These are phyloP conservation scores for Polydesmus complanatus DNA, from an alignment of 2,888 invertebrate genomes.

Conservation along the genomic window DNA sequence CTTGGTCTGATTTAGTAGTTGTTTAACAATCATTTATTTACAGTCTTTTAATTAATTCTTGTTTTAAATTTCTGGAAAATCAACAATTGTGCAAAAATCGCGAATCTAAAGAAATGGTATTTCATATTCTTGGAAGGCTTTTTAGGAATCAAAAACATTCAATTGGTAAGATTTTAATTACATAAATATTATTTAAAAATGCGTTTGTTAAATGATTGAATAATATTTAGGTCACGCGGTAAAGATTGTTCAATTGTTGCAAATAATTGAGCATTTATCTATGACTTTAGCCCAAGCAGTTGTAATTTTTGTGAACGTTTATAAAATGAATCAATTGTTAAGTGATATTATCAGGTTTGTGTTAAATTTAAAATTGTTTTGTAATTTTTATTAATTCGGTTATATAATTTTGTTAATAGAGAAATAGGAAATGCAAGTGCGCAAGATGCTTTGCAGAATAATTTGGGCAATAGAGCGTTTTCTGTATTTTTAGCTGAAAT, in stretches of 20 bases:
- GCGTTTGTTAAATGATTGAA: not conserved
- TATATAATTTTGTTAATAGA: not conserved
- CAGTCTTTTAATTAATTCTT: conserved; percentile 56
- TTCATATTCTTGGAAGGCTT: conserved; percentile 63
- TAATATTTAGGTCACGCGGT: conserved; percentile 27
- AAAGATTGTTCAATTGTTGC: conserved; percentile 48
- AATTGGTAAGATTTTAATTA: conserved; percentile 33
- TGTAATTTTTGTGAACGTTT: conserved; percentile 50
- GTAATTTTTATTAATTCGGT: not conserved
- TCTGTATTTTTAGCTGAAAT: conserved; percentile 49
- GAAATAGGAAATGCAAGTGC: conserved; percentile 4
- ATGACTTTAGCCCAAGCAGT: conserved; percentile 54
- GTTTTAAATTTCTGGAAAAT: conserved; percentile 48
- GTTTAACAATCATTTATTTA: conserved; percentile 21
- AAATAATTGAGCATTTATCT: conserved; percentile 57
- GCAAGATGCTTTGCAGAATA: not conserved
- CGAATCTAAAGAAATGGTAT: conserved; percentile 54
- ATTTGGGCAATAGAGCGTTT: conserved; percentile 25
- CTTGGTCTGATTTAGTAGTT: not conserved
- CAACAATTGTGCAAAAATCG: conserved; percentile 35
- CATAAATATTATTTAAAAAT: conserved; percentile 1
- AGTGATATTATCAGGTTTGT: conserved; percentile 46
- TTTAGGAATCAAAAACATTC: conserved; percentile 73
- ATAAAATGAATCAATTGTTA: conserved; percentile 52
- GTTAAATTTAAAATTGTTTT: not conserved